Evolutionary conservation across 2,888 invertebrate species (phyloP).

Genomic region (Agonopterix arenella): DNA sequence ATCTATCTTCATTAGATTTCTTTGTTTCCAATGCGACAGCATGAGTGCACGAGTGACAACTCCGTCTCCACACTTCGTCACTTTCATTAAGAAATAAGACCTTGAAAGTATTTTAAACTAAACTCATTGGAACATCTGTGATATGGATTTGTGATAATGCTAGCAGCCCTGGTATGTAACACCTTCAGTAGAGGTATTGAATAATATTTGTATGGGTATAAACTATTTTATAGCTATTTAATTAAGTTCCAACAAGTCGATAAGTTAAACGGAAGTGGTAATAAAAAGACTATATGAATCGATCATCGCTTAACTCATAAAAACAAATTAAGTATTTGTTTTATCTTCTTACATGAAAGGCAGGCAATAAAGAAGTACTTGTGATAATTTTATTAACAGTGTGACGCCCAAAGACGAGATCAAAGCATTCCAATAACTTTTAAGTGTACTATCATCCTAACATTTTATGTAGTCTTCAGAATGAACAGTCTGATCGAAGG

Average conservation of each 20-base stretch:
- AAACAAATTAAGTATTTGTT: conserved; percentile 6
- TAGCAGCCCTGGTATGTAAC: neutral
- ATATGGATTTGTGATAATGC: too few species aligned
- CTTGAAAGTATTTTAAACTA: too few species aligned
- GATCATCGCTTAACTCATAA: conserved; percentile 4
- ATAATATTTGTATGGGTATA: neutral
- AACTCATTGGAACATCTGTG: too few species aligned
- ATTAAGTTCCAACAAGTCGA: neutral
- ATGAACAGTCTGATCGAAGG: too few species aligned
- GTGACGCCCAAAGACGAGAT: conserved; percentile 11
- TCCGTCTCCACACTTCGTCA: too few species aligned
- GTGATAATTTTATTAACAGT: conserved; percentile 22
- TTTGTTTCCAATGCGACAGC: too few species aligned
- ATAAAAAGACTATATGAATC: conserved; percentile 4
- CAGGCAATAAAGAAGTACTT: conserved; percentile 15
- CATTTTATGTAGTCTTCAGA: conserved; percentile 18
- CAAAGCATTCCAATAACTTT: conserved; percentile 41
- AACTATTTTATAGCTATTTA: neutral
- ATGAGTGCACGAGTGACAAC: too few species aligned
- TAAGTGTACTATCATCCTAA: conserved; percentile 28
- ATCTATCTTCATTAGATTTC: too few species aligned
- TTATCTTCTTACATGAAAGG: conserved; percentile 17
- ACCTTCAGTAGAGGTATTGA: neutral
- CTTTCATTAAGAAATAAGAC: too few species aligned
- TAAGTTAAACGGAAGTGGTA: neutral